Percentiles rank a stretch among this genome's conserved stretches.
phyloP scores from a whole-genome alignment of 2,113 vertebrate species.

The Cephalopholis sonnerati region DNA sequence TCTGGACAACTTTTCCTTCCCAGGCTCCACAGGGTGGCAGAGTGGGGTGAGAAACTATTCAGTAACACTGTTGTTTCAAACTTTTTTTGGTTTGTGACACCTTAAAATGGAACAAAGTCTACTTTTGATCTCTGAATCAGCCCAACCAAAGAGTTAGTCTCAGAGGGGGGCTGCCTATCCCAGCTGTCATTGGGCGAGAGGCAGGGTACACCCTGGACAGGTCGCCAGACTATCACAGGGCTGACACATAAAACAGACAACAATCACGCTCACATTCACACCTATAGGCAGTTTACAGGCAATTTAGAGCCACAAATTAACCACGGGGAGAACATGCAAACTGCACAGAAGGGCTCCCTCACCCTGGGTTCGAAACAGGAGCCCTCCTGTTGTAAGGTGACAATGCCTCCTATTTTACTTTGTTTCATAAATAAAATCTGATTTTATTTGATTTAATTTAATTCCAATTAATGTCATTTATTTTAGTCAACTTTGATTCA shows the following conservation, averaged over 20 bases:
- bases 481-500: background rate
- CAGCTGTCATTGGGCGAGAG: no score
- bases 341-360: no score
- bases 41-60: background rate
- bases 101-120: background rate
- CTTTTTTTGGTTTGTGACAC: background rate
- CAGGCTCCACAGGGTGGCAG: conserved; percentile 1
- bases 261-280: no score
- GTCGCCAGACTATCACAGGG: no score
- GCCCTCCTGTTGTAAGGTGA: no score
- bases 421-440: background rate
- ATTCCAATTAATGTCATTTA: background rate
- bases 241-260: no score
- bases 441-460: background rate
- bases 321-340: no score
- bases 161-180: no score
- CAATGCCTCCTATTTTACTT: background rate
- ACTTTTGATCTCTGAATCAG: background rate
- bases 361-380: no score
- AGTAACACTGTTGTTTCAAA: background rate
- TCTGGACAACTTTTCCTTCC: background rate
- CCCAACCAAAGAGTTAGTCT: background rate
- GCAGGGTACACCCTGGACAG: no score
- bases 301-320: no score
- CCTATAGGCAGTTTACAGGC: no score